Conservation (phyloP, 1,140 invertebrate genomes). For the Heliconius hewitsoni region DNA sequence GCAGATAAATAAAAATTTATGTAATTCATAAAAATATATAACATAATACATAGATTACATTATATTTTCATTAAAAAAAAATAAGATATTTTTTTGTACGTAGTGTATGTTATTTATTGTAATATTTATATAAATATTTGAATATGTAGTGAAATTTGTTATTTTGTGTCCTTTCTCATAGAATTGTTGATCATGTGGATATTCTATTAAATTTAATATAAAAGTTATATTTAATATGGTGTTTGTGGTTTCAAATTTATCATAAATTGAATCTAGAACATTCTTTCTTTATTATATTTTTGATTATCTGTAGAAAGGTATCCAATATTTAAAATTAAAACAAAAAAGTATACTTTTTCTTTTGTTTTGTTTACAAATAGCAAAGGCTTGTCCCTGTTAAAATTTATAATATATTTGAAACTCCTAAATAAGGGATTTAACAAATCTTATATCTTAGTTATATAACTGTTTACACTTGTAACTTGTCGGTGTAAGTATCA, state of each 20-base stretch:
- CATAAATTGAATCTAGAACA: background rate
- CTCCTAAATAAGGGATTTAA: background rate
- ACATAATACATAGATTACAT: background rate
- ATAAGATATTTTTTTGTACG: conserved; percentile 26
- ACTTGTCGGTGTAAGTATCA: conserved; percentile 1
- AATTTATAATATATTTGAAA: background rate
- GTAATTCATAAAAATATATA: background rate
- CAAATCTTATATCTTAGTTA: background rate
- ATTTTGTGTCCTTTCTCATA: conserved; percentile 29
- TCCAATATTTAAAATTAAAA: too few relatives aligned
- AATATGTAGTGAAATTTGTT: conserved; percentile 42
- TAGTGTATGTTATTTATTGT: conserved; percentile 34
- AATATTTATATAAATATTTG: conserved; percentile 26
- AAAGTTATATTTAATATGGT: conserved; percentile 35
- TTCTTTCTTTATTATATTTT: background rate
- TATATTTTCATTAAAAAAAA: conserved; percentile 19
- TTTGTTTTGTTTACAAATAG: background rate
- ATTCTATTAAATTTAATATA: conserved; percentile 50
- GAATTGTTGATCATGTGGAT: conserved; percentile 43
- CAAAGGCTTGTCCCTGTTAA: background rate
- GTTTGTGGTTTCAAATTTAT: conserved; percentile 14
- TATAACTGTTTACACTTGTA: conserved; percentile 31
- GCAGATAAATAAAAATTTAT: background rate
- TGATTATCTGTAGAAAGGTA: too few relatives aligned
- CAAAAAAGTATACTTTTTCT: too few relatives aligned